phyloP scores from a whole-genome alignment of 2,113 vertebrate genomes.

The Alexandromys fortis region DNA sequence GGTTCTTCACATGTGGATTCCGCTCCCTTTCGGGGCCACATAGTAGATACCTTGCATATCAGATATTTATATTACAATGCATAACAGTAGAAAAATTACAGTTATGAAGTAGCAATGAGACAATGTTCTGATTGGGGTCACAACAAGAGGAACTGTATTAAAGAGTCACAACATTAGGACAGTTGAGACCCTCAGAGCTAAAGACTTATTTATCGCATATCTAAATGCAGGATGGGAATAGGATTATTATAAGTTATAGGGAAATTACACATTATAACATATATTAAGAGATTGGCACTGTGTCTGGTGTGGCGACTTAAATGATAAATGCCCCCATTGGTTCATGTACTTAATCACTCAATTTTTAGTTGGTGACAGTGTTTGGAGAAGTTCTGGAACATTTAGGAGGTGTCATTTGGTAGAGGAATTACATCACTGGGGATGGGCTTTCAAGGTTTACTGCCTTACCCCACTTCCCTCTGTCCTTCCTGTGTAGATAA shows the following conservation, averaged over 20 bases:
- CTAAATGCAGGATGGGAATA: slow-evolving; percentile 25
- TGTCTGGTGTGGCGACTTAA: too few species aligned
- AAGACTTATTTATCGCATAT: slow-evolving; percentile 17
- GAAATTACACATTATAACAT: not conserved
- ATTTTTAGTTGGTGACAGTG: too few species aligned
- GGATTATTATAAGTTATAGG: not conserved
- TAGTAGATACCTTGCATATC: not conserved
- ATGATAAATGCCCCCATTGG: not conserved
- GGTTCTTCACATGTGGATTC: not conserved
- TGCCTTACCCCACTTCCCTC: not conserved
- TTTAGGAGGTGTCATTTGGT: not conserved
- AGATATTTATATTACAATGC: not conserved
- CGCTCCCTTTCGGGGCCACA: not conserved
- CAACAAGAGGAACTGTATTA: not conserved
- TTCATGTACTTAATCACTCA: not conserved
- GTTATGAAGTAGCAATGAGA: not conserved
- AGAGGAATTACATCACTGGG: not conserved
- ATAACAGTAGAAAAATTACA: not conserved
- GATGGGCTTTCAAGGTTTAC: not conserved
- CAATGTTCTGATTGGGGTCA: not conserved
- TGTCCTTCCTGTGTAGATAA: not conserved
- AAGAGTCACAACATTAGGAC: not conserved
- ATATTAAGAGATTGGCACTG: not conserved
- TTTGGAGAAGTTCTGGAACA: not conserved
- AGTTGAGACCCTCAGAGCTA: not conserved